A percentile compares a stretch with the other conserved stretches of the same genome.
phyloP scores from a whole-genome alignment of 2,113 vertebrate species.

The Solea solea region DNA sequence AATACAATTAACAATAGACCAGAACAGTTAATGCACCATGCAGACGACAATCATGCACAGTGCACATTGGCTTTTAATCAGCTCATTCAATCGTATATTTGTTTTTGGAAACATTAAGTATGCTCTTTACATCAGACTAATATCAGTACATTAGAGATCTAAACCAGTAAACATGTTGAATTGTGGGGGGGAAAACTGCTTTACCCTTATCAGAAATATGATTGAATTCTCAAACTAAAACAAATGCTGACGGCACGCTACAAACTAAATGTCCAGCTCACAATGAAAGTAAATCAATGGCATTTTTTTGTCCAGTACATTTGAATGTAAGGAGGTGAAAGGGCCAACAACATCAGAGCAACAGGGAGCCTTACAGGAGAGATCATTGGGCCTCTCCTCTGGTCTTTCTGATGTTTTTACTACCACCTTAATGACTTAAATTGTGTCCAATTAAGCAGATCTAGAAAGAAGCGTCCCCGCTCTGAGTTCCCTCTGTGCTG shows the following conservation, averaged over 20 bases:
- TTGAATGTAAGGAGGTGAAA: conserved; percentile 59
- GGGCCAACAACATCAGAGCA: conserved; percentile 67
- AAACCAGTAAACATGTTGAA: background rate
- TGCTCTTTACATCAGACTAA: background rate
- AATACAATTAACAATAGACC: conserved; percentile 4
- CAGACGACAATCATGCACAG: conserved; percentile 3
- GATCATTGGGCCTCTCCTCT: conserved; percentile 59
- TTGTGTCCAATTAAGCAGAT: conserved; percentile 76
- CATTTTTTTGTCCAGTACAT: conserved; percentile 16
- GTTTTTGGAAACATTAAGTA: background rate
- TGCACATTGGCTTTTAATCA: background rate
- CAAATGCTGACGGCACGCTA: too few relatives aligned
- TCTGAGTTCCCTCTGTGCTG: conserved; percentile 69
- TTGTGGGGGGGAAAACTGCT: too few relatives aligned
- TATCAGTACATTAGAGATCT: background rate
- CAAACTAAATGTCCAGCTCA: background rate
- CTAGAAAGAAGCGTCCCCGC: conserved; percentile 65
- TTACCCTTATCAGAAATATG: background rate
- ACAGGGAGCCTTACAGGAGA: conserved; percentile 40
- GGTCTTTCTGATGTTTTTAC: conserved; percentile 71
- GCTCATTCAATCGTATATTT: background rate
- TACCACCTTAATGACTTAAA: conserved; percentile 78
- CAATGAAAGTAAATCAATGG: background rate
- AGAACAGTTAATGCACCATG: conserved; percentile 5
- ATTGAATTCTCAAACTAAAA: background rate